A percentile compares a stretch with the other conserved stretches of the same genome.
These are phyloP conservation scores for Shargacucullia verbasci DNA, from an alignment of 2,888 invertebrate species.

Conservation along the genomic window DNA sequence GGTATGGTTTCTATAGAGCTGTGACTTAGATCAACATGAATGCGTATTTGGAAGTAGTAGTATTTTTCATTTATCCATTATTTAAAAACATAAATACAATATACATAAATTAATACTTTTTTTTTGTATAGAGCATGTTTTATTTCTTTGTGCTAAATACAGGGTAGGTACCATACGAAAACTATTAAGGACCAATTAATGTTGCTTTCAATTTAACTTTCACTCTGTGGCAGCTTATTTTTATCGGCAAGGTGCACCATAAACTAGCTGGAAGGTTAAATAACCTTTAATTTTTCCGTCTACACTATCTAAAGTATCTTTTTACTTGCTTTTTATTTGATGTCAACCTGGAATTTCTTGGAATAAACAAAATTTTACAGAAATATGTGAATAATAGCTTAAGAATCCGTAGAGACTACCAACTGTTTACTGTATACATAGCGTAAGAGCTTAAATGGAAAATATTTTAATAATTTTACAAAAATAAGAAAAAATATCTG, in stretches of 20 bases:
- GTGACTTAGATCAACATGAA: constrained; percentile 26
- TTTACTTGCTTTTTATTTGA: constrained; percentile 10
- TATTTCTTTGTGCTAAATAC: no score
- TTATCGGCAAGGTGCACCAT: constrained; percentile 33
- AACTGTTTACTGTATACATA: no score
- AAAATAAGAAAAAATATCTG: constrained; percentile 5
- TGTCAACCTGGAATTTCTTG: constrained; percentile 31
- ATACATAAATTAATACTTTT: no score
- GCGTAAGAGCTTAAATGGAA: not conserved
- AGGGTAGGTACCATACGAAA: no score
- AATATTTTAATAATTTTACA: no score
- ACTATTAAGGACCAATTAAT: no score
- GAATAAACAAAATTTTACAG: constrained; percentile 1
- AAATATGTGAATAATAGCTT: no score
- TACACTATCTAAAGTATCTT: constrained; percentile 17
- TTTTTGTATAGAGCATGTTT: no score
- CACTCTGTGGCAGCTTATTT: constrained; percentile 15
- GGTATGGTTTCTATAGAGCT: constrained; percentile 54
- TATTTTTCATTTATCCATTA: no score
- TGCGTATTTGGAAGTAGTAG: no score
- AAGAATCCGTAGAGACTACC: no score
- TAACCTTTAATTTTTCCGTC: constrained; percentile 31
- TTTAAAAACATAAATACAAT: no score
- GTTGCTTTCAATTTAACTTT: constrained; percentile 22
- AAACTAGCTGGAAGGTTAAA: constrained; percentile 18